A percentile compares a stretch with the other conserved stretches of the same genome.
Conservation (phyloP, 1,140 invertebrate genomes). For the Macrotrachela quadricornifera region DNA sequence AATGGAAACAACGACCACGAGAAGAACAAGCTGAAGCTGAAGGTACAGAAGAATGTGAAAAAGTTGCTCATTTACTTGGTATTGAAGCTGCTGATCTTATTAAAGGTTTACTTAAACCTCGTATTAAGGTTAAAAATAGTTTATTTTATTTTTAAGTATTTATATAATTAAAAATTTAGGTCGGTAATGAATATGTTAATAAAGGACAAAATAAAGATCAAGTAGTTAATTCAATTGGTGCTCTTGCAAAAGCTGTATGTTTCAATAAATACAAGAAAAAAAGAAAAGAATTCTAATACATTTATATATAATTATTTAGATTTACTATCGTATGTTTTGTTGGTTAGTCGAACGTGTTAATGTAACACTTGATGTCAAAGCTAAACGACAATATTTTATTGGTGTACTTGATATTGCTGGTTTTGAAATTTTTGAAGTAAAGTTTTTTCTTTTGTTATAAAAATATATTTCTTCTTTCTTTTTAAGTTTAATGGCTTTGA, state of each 20-base stretch:
- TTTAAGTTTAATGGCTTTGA: conserved; percentile 82
- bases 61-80: conserved; percentile 64
- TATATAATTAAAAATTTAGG: conserved; percentile 3
- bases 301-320: conserved; percentile 13
- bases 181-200: conserved; percentile 75
- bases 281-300: too few species aligned
- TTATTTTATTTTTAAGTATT: background rate
- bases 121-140: conserved; percentile 35
- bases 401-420: conserved; percentile 99
- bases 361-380: conserved; percentile 88
- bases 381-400: conserved; percentile 92
- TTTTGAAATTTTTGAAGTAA: conserved; percentile 99
- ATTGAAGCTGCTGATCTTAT: conserved; percentile 38
- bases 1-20: conserved; percentile 98
- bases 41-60: conserved; percentile 79
- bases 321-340: conserved; percentile 90
- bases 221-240: conserved; percentile 75
- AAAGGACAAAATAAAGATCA: conserved; percentile 90
- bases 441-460: conserved; percentile 31
- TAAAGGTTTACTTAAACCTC: conserved; percentile 38
- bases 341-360: conserved; percentile 94
- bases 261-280: too few species aligned
- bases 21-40: conserved; percentile 98
- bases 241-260: conserved; percentile 66
- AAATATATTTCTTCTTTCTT: background rate